Base-by-base conservation (phyloP, 2,797 vertebrate species). In the Mormyrops boulengeri region DNA sequence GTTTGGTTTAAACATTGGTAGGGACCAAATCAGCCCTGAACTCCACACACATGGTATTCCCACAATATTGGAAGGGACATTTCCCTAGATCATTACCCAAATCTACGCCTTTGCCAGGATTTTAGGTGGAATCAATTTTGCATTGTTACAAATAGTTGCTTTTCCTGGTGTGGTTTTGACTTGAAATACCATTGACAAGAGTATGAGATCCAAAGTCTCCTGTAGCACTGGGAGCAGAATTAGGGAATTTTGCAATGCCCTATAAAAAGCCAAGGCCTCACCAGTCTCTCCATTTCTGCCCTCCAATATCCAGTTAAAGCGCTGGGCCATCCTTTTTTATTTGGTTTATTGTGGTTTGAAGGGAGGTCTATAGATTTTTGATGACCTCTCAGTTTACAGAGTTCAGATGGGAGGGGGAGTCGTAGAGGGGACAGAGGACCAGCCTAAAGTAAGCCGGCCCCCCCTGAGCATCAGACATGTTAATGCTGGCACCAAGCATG, bases 401-500 rank as follows among this genome's bases (percentile, higher is more conserved):
- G 47, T 47, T 60, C 41, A 66, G 22, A 38, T 17, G 52, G 50
- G 66, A 19, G n/a, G 6, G 19, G 34, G 17, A 4, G 19, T 26
- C 12, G 2, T 41, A 26, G 22, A 47, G 88, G 17, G 66, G 55
- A 14, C 38, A 50, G 50, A 52, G 69, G 66, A 49, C 50, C 11
- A 19, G 30, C 30, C 11, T 49, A 44, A 86, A 30, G 50, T 19
- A 49, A 84, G 11, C 49, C 34, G 1, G 53, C 9, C 17, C 89
- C 62, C 66, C 88, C 17, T 7, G 41, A 84, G 26, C 47, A 41
- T 50, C 69, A 50, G 17, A 49, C 41, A 55, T 26, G 77, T 80
- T 9, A 82, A 60, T 84, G n/a, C 49, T 88, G 89, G 89, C 77
- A 80, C 47, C 50, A 17, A 38, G 86, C 88, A 89, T 90, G 85